Base-by-base conservation (phyloP, 2,113 vertebrate genomes). In the Rutilus rutilus region DNA sequence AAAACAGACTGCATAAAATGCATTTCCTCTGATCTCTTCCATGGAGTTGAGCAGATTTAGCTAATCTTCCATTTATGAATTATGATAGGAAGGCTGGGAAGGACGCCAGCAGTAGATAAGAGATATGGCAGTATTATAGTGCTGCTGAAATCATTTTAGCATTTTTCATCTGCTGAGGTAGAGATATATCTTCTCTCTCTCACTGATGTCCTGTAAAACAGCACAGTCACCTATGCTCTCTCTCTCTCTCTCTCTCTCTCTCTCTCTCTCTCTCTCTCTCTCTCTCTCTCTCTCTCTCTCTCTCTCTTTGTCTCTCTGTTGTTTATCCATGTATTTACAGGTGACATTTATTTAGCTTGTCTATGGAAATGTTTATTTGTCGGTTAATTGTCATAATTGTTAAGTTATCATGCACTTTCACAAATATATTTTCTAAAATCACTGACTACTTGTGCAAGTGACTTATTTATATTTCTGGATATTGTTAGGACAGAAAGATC, bases 341-440 rank as follows among this genome's bases (percentile, higher is more conserved):
- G 36, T 73, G 69, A 73, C 19, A 21, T 7, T 50, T 52, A 39
- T 23, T 71, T 36, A 69, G 33, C 33, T 69, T 36, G 30, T 59
- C 30, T 59, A 39, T 78, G 14, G 23, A 59, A 7, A 78, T 12
- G 59, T 59, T 1, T 23, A 54, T 27, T 74, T 52, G 39, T 30
- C 15, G 21, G 52, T 78, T 78, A 59, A 77, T 54, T 77, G 45
- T 75, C 10, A 47, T 45, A 47, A 77, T 30, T 54, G 25, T 54
- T 57, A 17, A 23, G 52, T 78, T 36, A 17, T n/a, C 21, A 27
- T 54, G 50, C 50, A 78, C 27, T 78, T 57, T 78, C 75, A 57
- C 25, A 78, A 78, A 78, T 77, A 77, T 54, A 77, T 57, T 78
- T 78, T 78, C 10, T 36, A 47, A 78, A 19, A 59, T 60, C 54